Evolutionary conservation across 2,797 vertebrate species (phyloP).

Genomic region (Chiloscyllium punctatum): DNA sequence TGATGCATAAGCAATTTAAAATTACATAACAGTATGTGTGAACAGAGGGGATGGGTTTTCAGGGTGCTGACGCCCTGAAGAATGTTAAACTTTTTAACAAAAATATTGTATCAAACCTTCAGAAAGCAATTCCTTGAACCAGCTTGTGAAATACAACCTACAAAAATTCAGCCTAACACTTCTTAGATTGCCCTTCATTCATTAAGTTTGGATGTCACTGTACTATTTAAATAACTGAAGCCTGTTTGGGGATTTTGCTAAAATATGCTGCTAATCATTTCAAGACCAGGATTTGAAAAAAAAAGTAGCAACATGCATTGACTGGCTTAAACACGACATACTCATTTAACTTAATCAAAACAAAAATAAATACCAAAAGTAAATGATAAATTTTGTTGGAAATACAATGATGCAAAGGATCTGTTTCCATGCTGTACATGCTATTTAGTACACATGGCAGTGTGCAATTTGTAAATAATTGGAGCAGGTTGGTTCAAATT

Average conservation of each 20-base stretch:
- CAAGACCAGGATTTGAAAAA: neutral
- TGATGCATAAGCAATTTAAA: neutral
- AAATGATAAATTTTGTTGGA: neutral
- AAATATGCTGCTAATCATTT: neutral
- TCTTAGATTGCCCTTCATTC: neutral
- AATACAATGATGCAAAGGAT: too few species aligned
- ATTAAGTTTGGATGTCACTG: neutral
- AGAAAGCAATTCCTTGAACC: neutral
- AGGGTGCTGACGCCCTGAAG: neutral
- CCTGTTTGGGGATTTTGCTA: neutral
- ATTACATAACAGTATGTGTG: neutral
- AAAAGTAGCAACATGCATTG: neutral
- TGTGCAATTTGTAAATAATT: neutral
- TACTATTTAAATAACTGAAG: neutral
- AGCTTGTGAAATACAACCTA: neutral
- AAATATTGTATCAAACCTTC: neutral
- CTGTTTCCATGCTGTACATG: too few species aligned
- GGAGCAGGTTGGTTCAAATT: neutral
- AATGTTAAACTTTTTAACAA: neutral
- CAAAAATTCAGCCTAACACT: neutral
- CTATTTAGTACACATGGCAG: neutral
- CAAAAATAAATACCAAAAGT: neutral
- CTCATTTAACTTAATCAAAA: neutral
- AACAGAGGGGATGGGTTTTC: neutral
- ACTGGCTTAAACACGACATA: neutral